These are phyloP conservation scores for Rattus norvegicus DNA, from an alignment of 2,113 vertebrate genomes.

Conservation along the genomic window GRCr8 NC_086027.1:56173501-56174000, in stretches of 20 bases:
- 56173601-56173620: not conserved
- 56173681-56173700: not conserved
- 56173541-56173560: not conserved
- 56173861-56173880: not conserved
- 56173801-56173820: not conserved
- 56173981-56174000: not conserved
- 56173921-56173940: not conserved
- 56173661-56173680: not conserved
- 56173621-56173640: not conserved
- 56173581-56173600: not conserved
- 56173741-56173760: not conserved
- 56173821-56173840: not conserved
- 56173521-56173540: slow-evolving; percentile 20
- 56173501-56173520: slow-evolving; percentile 5
- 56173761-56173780: not conserved
- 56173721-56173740: not conserved
- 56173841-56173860: not conserved
- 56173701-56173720: not conserved
- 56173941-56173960: not conserved
- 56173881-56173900: not conserved
- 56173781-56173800: not conserved
- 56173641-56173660: not conserved
- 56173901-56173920: slow-evolving; percentile 34
- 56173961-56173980: not conserved
- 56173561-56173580: slow-evolving; percentile 5